These are phyloP conservation scores for Natrix natrix DNA, from an alignment of 2,797 vertebrate species.

Conservation along the genomic window DNA sequence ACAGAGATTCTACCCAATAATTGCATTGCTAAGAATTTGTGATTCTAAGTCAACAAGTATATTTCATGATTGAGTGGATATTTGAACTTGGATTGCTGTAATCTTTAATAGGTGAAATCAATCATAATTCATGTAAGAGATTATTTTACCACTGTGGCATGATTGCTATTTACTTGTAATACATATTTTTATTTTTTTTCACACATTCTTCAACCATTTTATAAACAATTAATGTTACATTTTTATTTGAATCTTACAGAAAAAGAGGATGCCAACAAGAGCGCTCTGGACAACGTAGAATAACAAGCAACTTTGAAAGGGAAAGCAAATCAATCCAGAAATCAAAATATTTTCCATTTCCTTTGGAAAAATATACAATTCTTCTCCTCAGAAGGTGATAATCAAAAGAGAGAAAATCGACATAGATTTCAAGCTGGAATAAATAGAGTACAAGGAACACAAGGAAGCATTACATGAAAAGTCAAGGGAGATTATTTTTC, in stretches of 20 bases:
- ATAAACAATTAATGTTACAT: neutral
- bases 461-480: neutral
- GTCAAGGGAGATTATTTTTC: neutral
- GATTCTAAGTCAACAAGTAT: neutral
- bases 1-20: neutral
- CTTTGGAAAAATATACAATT: neutral
- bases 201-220: neutral
- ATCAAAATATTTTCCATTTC: neutral
- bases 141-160: neutral
- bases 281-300: neutral
- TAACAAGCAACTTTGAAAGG: neutral
- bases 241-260: neutral
- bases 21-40: neutral
- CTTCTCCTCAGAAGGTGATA: neutral
- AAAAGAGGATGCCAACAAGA: neutral
- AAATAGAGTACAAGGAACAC: neutral
- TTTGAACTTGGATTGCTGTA: neutral
- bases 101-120: neutral
- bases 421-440: neutral
- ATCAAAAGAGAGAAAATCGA: neutral
- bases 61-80: neutral
- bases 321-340: neutral
- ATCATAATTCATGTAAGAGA: neutral
- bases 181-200: neutral
- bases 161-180: neutral